Conservation (phyloP, 2,888 invertebrate species). For the Melanostoma scalare region DNA sequence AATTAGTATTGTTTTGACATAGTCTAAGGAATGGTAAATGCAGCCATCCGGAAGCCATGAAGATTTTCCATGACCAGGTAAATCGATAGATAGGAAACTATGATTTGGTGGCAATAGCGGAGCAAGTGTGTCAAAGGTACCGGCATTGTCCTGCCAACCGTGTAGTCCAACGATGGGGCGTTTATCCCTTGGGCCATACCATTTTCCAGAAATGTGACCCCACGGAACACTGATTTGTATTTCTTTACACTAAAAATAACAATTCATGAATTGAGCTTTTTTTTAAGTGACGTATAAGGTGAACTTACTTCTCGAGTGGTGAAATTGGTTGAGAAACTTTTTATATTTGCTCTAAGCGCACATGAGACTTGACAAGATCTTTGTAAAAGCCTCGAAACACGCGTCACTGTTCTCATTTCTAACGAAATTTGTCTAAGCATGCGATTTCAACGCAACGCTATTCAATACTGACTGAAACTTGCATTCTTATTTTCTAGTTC, state of each 20-base stretch:
- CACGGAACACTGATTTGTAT: conserved; percentile 87
- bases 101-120: conserved; percentile 84
- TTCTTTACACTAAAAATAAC: conserved; percentile 83
- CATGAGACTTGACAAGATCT: conserved; percentile 3
- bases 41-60: conserved; percentile 86
- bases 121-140: conserved; percentile 87
- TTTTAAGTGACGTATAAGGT: not conserved
- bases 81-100: conserved; percentile 85
- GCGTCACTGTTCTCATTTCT: not conserved
- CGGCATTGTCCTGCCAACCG: conserved; percentile 91
- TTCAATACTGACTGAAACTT: not conserved
- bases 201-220: conserved; percentile 87
- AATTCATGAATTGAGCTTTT: not conserved
- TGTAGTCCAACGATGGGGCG: conserved; percentile 88
- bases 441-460: not conserved
- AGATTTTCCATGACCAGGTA: conserved; percentile 88
- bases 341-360: not conserved
- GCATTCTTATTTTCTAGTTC: too few relatives aligned
- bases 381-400: not conserved
- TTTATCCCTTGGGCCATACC: conserved; percentile 86
- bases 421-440: not conserved
- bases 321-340: conserved; percentile 17
- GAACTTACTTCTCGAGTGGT: conserved; percentile 24
- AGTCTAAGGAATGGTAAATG: conserved; percentile 82
- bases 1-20: conserved; percentile 83